Base-by-base conservation (phyloP, 2,888 invertebrate genomes). In the Leistus spinibarbis region DNA sequence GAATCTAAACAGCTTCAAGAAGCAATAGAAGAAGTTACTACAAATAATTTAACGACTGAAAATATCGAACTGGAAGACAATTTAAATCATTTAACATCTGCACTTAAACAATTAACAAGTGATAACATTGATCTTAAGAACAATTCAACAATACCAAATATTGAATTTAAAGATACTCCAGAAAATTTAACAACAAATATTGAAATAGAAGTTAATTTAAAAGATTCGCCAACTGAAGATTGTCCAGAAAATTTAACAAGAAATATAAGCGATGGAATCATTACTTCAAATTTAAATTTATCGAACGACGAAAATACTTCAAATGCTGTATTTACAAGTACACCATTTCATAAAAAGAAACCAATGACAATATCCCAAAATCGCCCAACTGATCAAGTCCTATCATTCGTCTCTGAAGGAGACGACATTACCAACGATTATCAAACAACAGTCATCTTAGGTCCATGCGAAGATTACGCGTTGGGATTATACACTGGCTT, bases 391-490 rank as follows among this genome's bases (percentile, higher is more conserved):
- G 64, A 64, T 27, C 16, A 66, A 17, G n/a, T 27, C 10, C 64
- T 75, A 19, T 75, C 75, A 9, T 75, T 69, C 16, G 69, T 75
- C 17, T 75, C 75, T 9, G 75, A 75, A 68, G 75, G 69, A 3
- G 75, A 75, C 22, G 75, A 75, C 27, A 53, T 27, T 13, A 60
- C 17, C 22, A 67, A 54, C 23, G 72, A 72, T 40, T 66, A 40
- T 20, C 67, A 88, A 80, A 87, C 87, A 75, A 87, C 87, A n/a
- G 89, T 90, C 3, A 88, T 90, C 10, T 79, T 90, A 54, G 90
- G 90, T 1, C 88, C 90, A 0, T 89, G 89, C 78, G 89, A 89
- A 78, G 89, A 89, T 79, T 88, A 87, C 79, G 85, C 88, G 0
- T 81, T 88, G 54, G 89, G 89, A 76, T 82, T 87, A 53, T 88